Conservation (phyloP, 1,140 invertebrate species). For the Eurosta solidaginis region DNA sequence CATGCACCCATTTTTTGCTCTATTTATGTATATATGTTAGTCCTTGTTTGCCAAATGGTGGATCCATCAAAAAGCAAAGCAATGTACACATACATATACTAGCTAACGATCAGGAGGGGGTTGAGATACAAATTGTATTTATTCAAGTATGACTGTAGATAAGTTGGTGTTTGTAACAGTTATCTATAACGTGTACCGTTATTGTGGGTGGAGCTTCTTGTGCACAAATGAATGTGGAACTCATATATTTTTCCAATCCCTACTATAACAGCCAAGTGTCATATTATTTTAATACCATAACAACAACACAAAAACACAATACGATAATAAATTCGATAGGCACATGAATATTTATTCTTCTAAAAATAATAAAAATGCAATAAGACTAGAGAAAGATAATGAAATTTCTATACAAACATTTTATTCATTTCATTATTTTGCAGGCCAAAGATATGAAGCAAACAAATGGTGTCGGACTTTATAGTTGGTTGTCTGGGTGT, state of each 20-base stretch:
- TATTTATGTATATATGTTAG: background rate
- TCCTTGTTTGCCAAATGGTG: background rate
- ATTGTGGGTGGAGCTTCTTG: background rate
- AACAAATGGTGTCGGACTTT: too few relatives aligned
- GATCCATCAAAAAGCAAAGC: background rate
- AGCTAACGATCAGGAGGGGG: background rate
- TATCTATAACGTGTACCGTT: background rate
- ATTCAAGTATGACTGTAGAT: background rate
- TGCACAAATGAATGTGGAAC: background rate
- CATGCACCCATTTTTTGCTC: conserved; percentile 51
- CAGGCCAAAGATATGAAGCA: too few relatives aligned
- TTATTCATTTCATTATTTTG: too few relatives aligned
- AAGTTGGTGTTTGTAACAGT: background rate
- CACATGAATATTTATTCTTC: background rate
- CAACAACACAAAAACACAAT: conserved; percentile 28
- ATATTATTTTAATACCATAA: conserved; percentile 32
- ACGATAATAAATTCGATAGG: conserved; percentile 38
- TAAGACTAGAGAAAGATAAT: conserved; percentile 32
- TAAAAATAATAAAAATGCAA: background rate
- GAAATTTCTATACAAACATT: conserved; percentile 37
- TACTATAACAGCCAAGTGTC: background rate
- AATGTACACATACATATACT: too few relatives aligned
- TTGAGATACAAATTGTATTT: background rate
- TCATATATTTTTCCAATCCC: background rate
- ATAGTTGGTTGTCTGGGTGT: too few relatives aligned